Base-by-base conservation (phyloP, 2,113 vertebrate species). In the Fukomys damarensis region DNA sequence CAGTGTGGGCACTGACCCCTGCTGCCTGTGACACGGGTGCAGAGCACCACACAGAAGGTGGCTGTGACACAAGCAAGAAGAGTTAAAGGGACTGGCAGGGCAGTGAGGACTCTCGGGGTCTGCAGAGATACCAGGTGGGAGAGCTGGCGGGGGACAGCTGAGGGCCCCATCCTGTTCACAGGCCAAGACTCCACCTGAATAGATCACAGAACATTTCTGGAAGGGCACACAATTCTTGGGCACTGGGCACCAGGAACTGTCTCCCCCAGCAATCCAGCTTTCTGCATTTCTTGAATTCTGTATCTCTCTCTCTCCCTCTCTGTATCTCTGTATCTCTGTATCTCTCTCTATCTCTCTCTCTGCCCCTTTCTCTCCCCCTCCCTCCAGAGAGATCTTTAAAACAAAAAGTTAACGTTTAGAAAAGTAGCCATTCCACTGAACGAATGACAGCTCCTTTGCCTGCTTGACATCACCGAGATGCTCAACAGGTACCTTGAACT, bases 331-430 rank as follows among this genome's bases (percentile, higher is more conserved):
- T n/a, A n/a, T n/a, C n/a, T 76, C 20, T 83, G n/a, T 19, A 14
- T 19, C 35, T 58, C 19, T 65, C 38, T 61, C 22, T 11, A 7
- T 38, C 52, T 30, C 35, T 52, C 20, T 54, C 14, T 28, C n/a
- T n/a, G n/a, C n/a, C n/a, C n/a, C 4, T 17, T 38, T 16, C 32
- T 14, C 11, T 0, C 1, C 3, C 9, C 7, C n/a, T 12, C 7
- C 16, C 16, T 17, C 32, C 35, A 76, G 28, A 82, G 43, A 43
- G 49, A 8, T 1, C 79, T 70, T 63, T 24, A 38, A 32, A 65
- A 65, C 41, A 66, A 56, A 63, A 70, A 82, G 7, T 3, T 13
- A 7, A 16, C 49, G 81, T 74, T 43, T 58, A 0, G 14, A 58
- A 56, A 54, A 77, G n/a, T 4, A 4, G 66, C 28, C 49, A 35